Percentiles rank a stretch among this genome's conserved stretches.
phyloP scores from a whole-genome alignment of 2,888 invertebrate species.

The Mythimna albipuncta region DNA sequence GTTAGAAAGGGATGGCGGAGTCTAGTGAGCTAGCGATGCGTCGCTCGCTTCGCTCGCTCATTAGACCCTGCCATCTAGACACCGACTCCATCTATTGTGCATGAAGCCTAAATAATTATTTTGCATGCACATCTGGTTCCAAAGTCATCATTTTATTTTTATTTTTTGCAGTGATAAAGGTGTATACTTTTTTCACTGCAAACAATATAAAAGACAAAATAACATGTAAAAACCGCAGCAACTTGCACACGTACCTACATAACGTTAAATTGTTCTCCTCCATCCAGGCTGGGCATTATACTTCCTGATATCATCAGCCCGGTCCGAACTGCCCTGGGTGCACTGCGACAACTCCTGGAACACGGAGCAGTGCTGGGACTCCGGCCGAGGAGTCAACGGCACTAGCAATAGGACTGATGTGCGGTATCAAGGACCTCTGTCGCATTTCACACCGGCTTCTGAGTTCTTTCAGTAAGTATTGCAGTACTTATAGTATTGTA shows the following conservation, averaged over 20 bases:
- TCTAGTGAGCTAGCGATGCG: no score
- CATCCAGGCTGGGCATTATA: conserved; percentile 94
- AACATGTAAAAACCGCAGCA: no score
- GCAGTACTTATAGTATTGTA: neutral
- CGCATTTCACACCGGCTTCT: conserved; percentile 93
- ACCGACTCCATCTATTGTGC: no score
- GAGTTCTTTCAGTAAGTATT: conserved; percentile 94
- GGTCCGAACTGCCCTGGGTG: conserved; percentile 94
- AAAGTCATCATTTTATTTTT: no score
- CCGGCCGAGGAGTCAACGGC: conserved; percentile 74
- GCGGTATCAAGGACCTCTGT: conserved; percentile 88
- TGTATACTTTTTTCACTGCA: no score
- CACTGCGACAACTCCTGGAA: conserved; percentile 96
- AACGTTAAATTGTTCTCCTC: neutral
- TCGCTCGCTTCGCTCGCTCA: no score
- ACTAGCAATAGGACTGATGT: conserved; percentile 82
- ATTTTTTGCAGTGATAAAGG: no score
- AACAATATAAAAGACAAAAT: no score
- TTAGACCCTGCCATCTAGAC: no score
- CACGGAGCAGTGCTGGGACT: conserved; percentile 93
- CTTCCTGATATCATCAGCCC: conserved; percentile 94
- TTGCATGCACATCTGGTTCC: no score
- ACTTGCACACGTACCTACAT: neutral
- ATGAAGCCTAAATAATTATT: no score
- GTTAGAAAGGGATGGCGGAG: no score